Percentiles rank a stretch among this genome's conserved stretches.
These are phyloP conservation scores for Amia ocellicauda DNA, from an alignment of 2,113 vertebrate species.

Conservation along the genomic window DNA sequence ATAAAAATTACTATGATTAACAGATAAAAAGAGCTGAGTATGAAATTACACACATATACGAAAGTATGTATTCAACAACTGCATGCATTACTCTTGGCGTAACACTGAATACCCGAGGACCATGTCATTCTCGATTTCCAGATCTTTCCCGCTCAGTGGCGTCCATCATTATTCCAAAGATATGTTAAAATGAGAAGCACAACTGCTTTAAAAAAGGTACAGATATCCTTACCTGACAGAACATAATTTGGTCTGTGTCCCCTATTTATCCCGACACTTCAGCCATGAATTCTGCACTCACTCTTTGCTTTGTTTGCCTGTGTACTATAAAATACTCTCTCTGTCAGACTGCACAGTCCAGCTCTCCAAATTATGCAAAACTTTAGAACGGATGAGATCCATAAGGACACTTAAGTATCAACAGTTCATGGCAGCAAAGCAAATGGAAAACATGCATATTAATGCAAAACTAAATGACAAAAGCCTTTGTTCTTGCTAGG, in stretches of 20 bases:
- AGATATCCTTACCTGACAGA: constrained; percentile 49
- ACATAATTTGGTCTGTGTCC: constrained; percentile 30
- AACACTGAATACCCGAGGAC: no score
- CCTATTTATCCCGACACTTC: neutral
- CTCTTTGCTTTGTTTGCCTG: neutral
- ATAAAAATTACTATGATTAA: no score
- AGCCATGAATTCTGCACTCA: neutral
- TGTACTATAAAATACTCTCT: neutral
- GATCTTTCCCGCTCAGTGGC: no score
- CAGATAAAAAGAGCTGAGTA: no score
- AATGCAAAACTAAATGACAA: constrained; percentile 48
- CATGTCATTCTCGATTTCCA: no score
- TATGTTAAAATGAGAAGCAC: no score
- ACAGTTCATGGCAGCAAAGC: constrained; percentile 43
- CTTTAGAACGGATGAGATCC: neutral
- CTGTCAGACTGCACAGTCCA: neutral
- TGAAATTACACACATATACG: no score
- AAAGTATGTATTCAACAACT: no score
- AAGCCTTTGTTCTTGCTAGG: constrained; percentile 38
- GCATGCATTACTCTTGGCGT: no score
- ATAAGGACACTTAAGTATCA: constrained; percentile 25
- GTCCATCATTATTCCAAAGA: no score
- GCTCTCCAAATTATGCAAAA: constrained; percentile 54
- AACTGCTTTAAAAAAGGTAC: no score
- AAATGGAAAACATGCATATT: constrained; percentile 44